Percentiles rank a stretch among this genome's conserved stretches.
Evolutionary conservation across 2,888 invertebrate species (phyloP).

Genomic region (Dugesia japonica): DNA sequence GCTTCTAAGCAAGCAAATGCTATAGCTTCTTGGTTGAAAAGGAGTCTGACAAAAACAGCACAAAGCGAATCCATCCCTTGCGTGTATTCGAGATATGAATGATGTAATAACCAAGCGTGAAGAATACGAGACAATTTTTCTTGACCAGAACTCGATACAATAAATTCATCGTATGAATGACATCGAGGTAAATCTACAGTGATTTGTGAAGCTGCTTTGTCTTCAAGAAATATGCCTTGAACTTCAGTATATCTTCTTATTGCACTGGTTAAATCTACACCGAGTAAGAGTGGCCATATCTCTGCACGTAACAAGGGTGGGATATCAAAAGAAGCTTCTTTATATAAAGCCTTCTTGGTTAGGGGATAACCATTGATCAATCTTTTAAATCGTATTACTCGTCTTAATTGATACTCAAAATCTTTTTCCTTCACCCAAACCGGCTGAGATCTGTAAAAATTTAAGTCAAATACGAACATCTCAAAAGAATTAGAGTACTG

Average conservation of each 20-base stretch:
- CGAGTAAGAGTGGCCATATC: background rate
- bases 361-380: background rate
- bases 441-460: background rate
- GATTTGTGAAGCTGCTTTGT: conserved; percentile 14
- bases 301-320: background rate
- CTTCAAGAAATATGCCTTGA: background rate
- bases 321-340: background rate
- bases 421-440: conserved; percentile 15
- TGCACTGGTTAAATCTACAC: background rate
- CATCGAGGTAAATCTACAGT: conserved; percentile 13
- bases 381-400: background rate
- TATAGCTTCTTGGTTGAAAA: background rate
- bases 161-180: conserved; percentile 17
- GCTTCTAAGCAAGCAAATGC: conserved; percentile 20
- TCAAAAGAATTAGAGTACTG: too few relatives aligned
- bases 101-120: background rate
- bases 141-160: background rate
- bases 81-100: background rate
- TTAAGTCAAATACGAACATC: too few relatives aligned
- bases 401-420: conserved; percentile 11
- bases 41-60: background rate
- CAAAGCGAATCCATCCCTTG: conserved; percentile 11
- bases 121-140: background rate
- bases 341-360: background rate
- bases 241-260: background rate